Base-by-base conservation (phyloP, 2,888 invertebrate genomes). In the Eurytoma californica region DNA sequence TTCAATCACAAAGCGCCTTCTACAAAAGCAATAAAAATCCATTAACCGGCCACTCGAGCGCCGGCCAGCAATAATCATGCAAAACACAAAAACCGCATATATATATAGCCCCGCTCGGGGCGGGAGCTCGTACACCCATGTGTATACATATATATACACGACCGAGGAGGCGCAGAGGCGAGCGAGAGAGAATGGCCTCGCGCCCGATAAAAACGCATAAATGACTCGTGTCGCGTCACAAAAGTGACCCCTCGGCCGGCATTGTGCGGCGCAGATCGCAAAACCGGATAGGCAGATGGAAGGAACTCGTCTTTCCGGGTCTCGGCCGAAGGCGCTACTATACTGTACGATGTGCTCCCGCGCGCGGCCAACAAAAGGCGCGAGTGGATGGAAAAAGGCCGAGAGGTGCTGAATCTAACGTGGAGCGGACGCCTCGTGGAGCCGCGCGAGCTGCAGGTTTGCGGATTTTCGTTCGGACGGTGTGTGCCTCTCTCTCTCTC, bases 161-260 rank as follows among this genome's bases (percentile, higher is more conserved):
- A 39, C 39, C 7, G 3, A 4, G 39, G 7, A 39, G 39, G n/a
- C n/a, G 39, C 39, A 39, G 4, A 39, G 39, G 39, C 39, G 39
- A 39, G 39, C 4, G 39, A 4, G 39, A 39, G 4, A 39, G 39
- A 39, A 39, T 39, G 7, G 39, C 58, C 16, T 24, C 24, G 28
- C 61, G 3, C n/a, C 66, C 66, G 16, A 72, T 70, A 72, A 72
- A 77, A 70, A 58, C 60, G 68, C 73, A 66, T 79, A 75, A 60
- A 79, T 72, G 75, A 75, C 79, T 79, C 79, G 74, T 75, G 79
- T 67, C 70, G 58, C 55, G 30, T 49, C 14, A 65, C 70, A 78
- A 63, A 78, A 73, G 68, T 67, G 66, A 72, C 73, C 73, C 73
- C 61, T 30, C 49, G 18, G 20, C 30, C 30, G 13, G 18, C 51